Base-by-base conservation (phyloP, 2,797 vertebrate species). In the Catamblyrhynchus diadema region DNA sequence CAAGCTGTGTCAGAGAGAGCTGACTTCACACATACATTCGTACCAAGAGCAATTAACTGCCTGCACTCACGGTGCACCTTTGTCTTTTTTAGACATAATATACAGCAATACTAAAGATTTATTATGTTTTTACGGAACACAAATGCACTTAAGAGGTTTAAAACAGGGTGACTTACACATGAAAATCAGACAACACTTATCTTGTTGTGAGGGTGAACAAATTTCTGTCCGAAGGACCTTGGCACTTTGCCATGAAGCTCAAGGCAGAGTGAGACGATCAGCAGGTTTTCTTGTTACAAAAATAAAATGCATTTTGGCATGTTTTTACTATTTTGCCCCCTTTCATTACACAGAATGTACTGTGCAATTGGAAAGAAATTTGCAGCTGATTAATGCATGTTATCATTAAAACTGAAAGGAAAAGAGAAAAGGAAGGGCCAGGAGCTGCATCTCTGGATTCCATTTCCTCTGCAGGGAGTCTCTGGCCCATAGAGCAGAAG, bases 11-110 rank as follows among this genome's bases (percentile, higher is more conserved):
- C 70, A 62, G 18, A 6, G 33, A 35, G 72, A 62, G 14, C 65
- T 86, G 72, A 45, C 53, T 84, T 69, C 18, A 69, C 19, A 2
- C 12, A 1, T 22, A 6, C 1, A 3, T 69, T 91, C 0, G 0
- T 82, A 42, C 39, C 45, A 20, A 37, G 8, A 71, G 33, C 45
- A 27, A 41, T 82, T 51, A 64, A 65, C 72, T 56, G 27, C 62
- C 67, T 33, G 22, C 44, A 27, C 42, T 84, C 54, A 67, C 48
- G 65, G 61, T 4, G 4, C 35, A 24, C 57, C 27, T 57, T 67
- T 25, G n/a, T 10, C 22, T 78, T 60, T 83, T 81, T 69, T 12
- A 70, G 20, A 73, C 9, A 4, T 45, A 19, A 35, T n/a, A 9
- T 69, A 69, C 32, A 71, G 54, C 42, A 35, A 9, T 60, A 33